phyloP scores from a whole-genome alignment of 2,888 invertebrate species.

The Drymonia ruficornis region DNA sequence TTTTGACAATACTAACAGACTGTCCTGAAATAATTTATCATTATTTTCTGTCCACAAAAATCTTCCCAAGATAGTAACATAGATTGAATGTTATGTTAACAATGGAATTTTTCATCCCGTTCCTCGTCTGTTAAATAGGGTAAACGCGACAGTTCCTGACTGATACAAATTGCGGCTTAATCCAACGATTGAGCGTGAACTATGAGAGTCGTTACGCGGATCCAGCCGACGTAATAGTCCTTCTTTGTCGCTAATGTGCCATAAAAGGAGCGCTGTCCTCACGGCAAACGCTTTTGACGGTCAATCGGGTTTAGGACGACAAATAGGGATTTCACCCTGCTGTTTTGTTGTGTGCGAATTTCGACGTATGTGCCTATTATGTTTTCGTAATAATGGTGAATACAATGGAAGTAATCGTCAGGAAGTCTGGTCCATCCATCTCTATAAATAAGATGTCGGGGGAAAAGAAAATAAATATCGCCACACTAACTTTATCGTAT shows the following conservation, averaged over 20 bases:
- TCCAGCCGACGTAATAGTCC: constrained; percentile 66
- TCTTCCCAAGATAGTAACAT: constrained; percentile 27
- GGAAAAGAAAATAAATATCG: too few relatives aligned
- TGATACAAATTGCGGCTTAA: constrained; percentile 73
- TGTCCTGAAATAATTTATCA: neutral
- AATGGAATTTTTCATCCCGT: constrained; percentile 50
- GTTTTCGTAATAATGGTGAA: constrained; percentile 1
- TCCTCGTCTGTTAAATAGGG: constrained; percentile 58
- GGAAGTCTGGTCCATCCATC: neutral
- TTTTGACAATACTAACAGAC: neutral
- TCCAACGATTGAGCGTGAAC: constrained; percentile 77
- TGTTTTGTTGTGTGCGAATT: constrained; percentile 17
- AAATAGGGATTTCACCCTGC: constrained; percentile 32
- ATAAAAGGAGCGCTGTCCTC: constrained; percentile 61
- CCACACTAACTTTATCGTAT: too few relatives aligned
- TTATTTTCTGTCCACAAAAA: neutral
- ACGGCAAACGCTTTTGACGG: constrained; percentile 48
- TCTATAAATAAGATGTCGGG: neutral
- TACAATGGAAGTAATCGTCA: constrained; percentile 2
- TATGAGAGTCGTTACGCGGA: constrained; percentile 71
- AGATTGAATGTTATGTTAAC: constrained; percentile 53
- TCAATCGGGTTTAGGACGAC: constrained; percentile 50
- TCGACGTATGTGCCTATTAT: constrained; percentile 11
- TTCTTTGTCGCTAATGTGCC: constrained; percentile 74
- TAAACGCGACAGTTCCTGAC: constrained; percentile 62